phyloP scores from a whole-genome alignment of 2,888 invertebrate species.

The Eupithecia subfuscata region DNA sequence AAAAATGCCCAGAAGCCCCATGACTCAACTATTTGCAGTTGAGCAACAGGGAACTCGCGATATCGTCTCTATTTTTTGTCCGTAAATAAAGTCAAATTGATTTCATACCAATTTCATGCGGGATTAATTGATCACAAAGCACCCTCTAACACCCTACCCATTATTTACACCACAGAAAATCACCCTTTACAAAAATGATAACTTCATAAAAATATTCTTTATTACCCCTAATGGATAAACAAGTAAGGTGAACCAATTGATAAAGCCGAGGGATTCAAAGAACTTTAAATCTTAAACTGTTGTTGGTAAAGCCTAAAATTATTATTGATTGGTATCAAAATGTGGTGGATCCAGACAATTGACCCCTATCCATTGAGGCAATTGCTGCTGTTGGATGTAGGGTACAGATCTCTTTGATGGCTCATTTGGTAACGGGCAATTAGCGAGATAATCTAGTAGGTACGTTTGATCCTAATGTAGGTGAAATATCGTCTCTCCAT shows the following conservation, averaged over 20 bases:
- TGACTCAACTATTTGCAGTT: not conserved
- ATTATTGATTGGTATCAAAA: conserved; percentile 31
- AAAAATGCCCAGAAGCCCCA: no score
- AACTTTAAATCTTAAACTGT: conserved; percentile 16
- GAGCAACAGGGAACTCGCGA: not conserved
- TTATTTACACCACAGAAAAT: conserved; percentile 19
- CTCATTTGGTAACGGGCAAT: conserved; percentile 57
- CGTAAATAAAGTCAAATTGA: conserved; percentile 1
- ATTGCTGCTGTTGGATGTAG: conserved; percentile 64
- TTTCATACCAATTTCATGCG: conserved; percentile 21
- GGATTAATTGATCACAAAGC: conserved; percentile 31
- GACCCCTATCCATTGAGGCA: conserved; percentile 66
- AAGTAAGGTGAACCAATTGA: conserved; percentile 46
- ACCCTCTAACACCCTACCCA: conserved; percentile 13
- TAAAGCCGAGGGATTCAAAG: conserved; percentile 16
- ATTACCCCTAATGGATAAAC: conserved; percentile 44
- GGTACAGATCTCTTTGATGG: conserved; percentile 60
- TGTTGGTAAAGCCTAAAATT: conserved; percentile 23
- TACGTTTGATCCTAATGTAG: conserved; percentile 1
- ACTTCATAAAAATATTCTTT: conserved; percentile 41
- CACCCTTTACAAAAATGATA: conserved; percentile 37
- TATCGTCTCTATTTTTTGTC: not conserved
- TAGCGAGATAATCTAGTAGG: conserved; percentile 45
- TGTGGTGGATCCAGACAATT: conserved; percentile 60
- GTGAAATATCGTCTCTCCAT: not conserved